These are phyloP conservation scores for Danio aesculapii DNA, from an alignment of 2,797 vertebrate genomes.

Conservation along the genomic window DNA sequence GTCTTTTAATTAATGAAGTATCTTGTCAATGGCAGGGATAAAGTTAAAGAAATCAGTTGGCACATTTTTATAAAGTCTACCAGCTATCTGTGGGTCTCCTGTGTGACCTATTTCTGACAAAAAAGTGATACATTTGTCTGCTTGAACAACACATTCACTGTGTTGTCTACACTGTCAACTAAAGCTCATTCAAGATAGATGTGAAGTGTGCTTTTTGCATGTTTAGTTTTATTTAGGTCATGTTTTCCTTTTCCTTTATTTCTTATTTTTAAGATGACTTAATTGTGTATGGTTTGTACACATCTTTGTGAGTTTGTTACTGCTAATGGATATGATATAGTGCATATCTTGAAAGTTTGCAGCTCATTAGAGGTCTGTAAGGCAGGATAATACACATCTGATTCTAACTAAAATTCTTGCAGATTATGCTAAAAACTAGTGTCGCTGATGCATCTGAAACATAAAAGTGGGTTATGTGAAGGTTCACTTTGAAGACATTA, in stretches of 20 bases:
- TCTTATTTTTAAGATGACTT: not conserved
- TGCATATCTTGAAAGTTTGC: not conserved
- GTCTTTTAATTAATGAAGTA: too few species aligned
- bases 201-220: not conserved
- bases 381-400: not conserved
- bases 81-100: not conserved
- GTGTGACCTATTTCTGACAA: not conserved
- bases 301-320: not conserved
- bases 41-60: not conserved
- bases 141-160: not conserved
- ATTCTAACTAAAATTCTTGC: too few species aligned
- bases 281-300: not conserved
- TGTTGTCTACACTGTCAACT: not conserved
- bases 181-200: not conserved
- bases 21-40: too few species aligned
- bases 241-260: not conserved
- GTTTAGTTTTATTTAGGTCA: not conserved
- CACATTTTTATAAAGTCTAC: not conserved
- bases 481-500: not conserved
- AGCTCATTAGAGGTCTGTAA: not conserved
- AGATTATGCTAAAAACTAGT: not conserved
- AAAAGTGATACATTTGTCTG: not conserved
- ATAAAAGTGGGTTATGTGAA: not conserved
- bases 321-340: not conserved
- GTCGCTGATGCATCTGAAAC: not conserved